phyloP scores from a whole-genome alignment of 2,797 vertebrate species.

The Pantherophis vulpinus region DNA sequence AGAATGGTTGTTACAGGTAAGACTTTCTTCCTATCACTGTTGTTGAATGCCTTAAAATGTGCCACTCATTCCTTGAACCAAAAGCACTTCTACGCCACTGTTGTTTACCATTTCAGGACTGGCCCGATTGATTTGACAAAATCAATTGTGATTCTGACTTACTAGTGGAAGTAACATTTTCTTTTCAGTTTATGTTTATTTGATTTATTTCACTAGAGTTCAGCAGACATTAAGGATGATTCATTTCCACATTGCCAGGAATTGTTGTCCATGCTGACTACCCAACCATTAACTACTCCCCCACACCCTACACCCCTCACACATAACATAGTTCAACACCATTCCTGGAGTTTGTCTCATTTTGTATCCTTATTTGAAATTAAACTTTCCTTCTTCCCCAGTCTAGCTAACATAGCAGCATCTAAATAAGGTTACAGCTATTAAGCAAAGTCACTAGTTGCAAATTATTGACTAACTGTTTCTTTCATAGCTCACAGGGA shows the following conservation, averaged over 20 bases:
- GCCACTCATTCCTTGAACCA: neutral
- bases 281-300: no score
- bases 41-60: neutral
- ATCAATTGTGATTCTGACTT: neutral
- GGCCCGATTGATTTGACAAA: neutral
- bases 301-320: neutral
- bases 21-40: neutral
- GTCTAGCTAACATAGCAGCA: neutral
- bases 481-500: neutral
- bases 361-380: neutral
- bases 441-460: neutral
- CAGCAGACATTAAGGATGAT: neutral
- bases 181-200: no score
- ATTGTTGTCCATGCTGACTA: neutral
- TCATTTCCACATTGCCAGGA: neutral
- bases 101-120: neutral
- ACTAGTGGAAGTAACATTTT: neutral
- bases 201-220: neutral
- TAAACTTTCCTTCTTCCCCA: neutral
- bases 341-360: neutral
- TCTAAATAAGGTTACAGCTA: neutral
- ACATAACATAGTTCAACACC: neutral
- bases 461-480: neutral
- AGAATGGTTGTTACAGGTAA: neutral
- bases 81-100: neutral